Evolutionary conservation across 2,113 vertebrate genomes (phyloP), one percentile per base, ranked within the genome.

Genomic region (Eclectus roratus): DNA sequence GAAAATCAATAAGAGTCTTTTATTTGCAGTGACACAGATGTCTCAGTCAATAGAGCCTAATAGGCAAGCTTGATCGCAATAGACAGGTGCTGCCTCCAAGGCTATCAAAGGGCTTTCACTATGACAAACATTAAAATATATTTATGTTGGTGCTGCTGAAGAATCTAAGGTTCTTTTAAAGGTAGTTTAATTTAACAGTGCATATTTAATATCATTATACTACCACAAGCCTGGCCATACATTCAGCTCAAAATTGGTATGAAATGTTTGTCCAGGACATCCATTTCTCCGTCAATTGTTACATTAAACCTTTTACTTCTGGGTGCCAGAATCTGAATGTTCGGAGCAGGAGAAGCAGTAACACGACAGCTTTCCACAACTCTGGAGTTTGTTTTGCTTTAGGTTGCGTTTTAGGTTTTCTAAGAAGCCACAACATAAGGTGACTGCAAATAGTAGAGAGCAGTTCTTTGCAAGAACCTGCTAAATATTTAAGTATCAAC

Each of bases 21-120:
- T 99, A 99, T 99, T 99, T 98, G 98, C 98, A 97, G 98, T 99
- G 99, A 99, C 99, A 99, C 99, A 98, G 99, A 99, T 99, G 99
- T 99, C 99, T 99, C 99, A 99, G 99, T 99, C 99, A 99, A 99
- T 99, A 99, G 98, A 98, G 99, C 98, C 99, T 99, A 99, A 99
- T 98, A 99, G 99, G 99, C 98, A 98, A 97, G 98, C 98, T 97
- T 98, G 98, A 99, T 98, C 96, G 98, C 98, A 83, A 97, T 31
- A 97, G 98, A 98, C 98, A 98, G 98, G 98, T 96, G 97, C 97
- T 94, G 97, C 97, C 98, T 97, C 96, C 96, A 50, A 97, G 98
- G 97, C 97, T 97, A 97, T 97, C 97, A 96, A 96, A 97, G 96
- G 95, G 96, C 93, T 97, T 94, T 96, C 89, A 63, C 97, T 73